A percentile compares a stretch with the other conserved stretches of the same genome.
These are phyloP conservation scores for Tokudaia tokunoshimensis DNA, from an alignment of 2,797 vertebrate species.

Conservation along the genomic window DNA sequence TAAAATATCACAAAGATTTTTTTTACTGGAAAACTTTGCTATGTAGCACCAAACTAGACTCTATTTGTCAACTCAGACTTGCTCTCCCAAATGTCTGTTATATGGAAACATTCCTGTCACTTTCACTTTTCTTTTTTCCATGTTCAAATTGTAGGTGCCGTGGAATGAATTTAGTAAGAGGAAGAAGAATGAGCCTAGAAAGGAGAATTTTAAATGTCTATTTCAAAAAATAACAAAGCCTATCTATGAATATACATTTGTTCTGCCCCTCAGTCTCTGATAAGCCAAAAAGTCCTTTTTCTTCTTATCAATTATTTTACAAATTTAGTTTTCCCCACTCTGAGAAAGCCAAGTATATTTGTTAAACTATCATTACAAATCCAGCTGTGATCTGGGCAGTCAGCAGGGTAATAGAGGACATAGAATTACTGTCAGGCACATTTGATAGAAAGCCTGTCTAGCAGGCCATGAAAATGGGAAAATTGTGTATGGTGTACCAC, in stretches of 20 bases:
- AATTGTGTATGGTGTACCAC: not conserved
- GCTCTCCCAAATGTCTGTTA: not conserved
- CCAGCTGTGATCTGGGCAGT: constrained; percentile 18
- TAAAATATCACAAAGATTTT: not conserved
- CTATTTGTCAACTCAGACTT: not conserved
- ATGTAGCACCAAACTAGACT: rapidly evolving
- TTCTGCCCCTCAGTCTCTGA: constrained; percentile 12
- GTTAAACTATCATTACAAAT: constrained; percentile 71
- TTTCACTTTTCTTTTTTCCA: not conserved
- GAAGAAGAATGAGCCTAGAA: not conserved
- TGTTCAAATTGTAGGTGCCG: not conserved
- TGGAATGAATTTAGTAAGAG: not conserved
- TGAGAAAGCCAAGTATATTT: constrained; percentile 43
- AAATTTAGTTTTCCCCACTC: constrained; percentile 68
- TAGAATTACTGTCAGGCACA: constrained; percentile 52
- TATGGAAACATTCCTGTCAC: not conserved
- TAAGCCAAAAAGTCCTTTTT: constrained; percentile 33
- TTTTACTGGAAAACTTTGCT: not conserved
- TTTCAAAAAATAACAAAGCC: constrained; percentile 72
- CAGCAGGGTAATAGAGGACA: constrained; percentile 39
- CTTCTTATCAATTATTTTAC: constrained; percentile 73
- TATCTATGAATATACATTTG: not conserved
- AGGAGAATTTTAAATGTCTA: not conserved
- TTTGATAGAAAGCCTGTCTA: not conserved
- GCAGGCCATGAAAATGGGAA: not conserved